Evolutionary conservation across 2,797 vertebrate genomes (phyloP).

Genomic region (Darevskia nairensis): DNA sequence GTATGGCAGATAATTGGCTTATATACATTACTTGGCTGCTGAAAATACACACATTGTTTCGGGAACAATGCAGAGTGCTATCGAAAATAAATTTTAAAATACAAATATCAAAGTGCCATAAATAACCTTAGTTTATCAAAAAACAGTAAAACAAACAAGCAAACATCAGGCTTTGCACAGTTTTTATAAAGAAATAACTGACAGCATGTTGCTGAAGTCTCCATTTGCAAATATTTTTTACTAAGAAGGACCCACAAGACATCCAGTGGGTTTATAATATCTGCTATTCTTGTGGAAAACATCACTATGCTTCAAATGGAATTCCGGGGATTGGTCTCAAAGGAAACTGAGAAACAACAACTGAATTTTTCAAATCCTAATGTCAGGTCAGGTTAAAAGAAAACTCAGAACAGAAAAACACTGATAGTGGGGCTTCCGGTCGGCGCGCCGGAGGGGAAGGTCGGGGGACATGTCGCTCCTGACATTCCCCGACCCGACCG

Average conservation of each 20-base stretch:
- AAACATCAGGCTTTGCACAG: background rate
- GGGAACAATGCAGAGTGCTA: background rate
- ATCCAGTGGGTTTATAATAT: slow-evolving; percentile 30
- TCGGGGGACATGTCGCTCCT: too few species aligned
- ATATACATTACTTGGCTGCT: background rate
- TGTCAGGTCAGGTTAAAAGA: slow-evolving; percentile 57
- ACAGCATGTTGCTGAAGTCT: background rate
- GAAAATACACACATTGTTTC: background rate
- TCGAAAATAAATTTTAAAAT: background rate
- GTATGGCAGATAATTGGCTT: background rate
- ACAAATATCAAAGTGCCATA: background rate
- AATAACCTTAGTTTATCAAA: background rate
- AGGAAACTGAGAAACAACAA: slow-evolving; percentile 51
- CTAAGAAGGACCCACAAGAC: slow-evolving; percentile 13
- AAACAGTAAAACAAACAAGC: slow-evolving; percentile 18
- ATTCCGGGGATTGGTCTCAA: slow-evolving; percentile 41
- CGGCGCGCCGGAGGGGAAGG: too few species aligned
- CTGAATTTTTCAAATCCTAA: slow-evolving; percentile 55
- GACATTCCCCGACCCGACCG: too few species aligned
- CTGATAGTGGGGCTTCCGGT: too few species aligned
- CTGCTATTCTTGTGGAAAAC: slow-evolving; percentile 57
- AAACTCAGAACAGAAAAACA: slow-evolving; percentile 20
- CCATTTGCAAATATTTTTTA: slow-evolving; percentile 47
- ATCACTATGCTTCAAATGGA: slow-evolving; percentile 48
- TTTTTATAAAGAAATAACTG: slow-evolving; percentile 2